Evolutionary conservation across 37 sponge, comb jelly and placozoan species (phyloP), one percentile per base, ranked within the genome.

Genomic region (Oscarella lobularis): DNA sequence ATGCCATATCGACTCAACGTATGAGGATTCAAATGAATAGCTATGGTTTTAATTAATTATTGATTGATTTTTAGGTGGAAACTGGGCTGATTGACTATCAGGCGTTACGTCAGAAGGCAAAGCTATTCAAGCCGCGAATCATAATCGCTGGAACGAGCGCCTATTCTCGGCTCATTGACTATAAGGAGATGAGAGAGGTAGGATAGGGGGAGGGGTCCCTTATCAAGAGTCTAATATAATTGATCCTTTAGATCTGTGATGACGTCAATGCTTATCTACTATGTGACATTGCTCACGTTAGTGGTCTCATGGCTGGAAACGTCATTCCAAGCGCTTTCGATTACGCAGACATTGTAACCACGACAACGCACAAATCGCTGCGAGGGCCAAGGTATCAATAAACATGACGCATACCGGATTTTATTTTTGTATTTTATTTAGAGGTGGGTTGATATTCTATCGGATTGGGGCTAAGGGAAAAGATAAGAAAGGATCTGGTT

Each of bases 111-210:
- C 80, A 80, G 29, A 54, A 40, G 0, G 92, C 96, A 6, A 80
- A 66, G 20, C 65, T 73, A 38, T 98, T 91, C 80, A 77, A 77
- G 3, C 99, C 99, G 5, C 55, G 74, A 2, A 72, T 98, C 77
- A 90, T 98, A 74, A 98, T 98, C n/a, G 99, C 99, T 6, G 99
- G 99, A 3, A 88, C 87, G 48, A 94, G 91, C 74, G 99, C 99
- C 38, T 98, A 98, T 83, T 90, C 99, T 33, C 75, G 95, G 9
- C 76, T 82, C 72, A 84, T 98, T 9, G 99, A 98, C 84, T 98
- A 90, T 75, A 55, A 32, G 33, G 67, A 81, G 29, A 81, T 98
- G 73, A 83, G 82, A 39, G 20, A 89, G n/a, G n/a, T n/a, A n/a
- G n/a, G n/a, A n/a, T n/a, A n/a, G n/a, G n/a, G n/a, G n/a, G n/a